Base-by-base conservation (phyloP, 2,797 vertebrate genomes). In the Rallus crepitans region DNA sequence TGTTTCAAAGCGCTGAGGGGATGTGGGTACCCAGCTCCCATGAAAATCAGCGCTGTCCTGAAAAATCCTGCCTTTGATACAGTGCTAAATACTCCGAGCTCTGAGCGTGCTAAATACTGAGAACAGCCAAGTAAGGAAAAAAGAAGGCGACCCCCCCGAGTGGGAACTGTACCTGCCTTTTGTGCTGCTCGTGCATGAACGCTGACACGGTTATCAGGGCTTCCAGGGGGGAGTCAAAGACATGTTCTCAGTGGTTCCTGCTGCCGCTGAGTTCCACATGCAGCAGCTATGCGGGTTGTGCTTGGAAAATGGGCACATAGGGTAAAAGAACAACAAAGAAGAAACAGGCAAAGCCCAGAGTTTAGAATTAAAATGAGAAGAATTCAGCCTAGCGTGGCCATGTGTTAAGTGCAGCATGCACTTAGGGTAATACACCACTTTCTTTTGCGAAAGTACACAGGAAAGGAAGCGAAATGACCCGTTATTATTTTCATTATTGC, bases 401-500 rank as follows among this genome's bases (percentile, higher is more conserved):
- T 55, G 7, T 0, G 39, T 28, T 20, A 73, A 45, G 68, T 2
- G 75, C 87, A 52, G 65, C 73, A 11, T 1, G 82, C 24, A 1
- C 33, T 39, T 37, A 35, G 83, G 42, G 71, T 31, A 91, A 57
- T 42, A 6, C 1, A 6, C 19, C 45, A 0, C 68, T 66, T 80
- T 28, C 64, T 45, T 53, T 28, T 0, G 0, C 8, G 2, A 7
- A 72, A 76, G 68, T 4, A 57, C 79, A 6, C 37, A 20, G 91
- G 87, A 66, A 87, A 72, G 76, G 79, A 78, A 53, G 4, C 47
- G 10, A 45, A 89, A 52, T 3, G 13, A 55, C 50, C 82, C 6
- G 52, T 52, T 47, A 89, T 97, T 93, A 80, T 75, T 82, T 4
- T 50, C 90, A 59, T 88, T 60, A 68, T 81, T 64, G 19, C 82